Conservation (phyloP, 1,140 invertebrate species). For the Gryon sp. region DNA sequence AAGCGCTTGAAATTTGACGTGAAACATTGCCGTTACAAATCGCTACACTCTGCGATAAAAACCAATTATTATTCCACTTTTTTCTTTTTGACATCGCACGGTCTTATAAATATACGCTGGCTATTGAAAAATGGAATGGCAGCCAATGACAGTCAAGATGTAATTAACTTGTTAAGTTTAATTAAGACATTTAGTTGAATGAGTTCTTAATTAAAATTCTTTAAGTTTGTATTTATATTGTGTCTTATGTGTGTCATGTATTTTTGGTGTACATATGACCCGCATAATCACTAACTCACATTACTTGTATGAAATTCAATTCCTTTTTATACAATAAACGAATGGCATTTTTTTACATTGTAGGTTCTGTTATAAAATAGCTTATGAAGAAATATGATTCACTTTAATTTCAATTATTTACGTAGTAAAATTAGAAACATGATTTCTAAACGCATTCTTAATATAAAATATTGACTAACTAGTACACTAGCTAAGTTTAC, state of each 20-base stretch:
- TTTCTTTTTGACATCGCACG: not conserved
- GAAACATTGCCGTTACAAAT: constrained; percentile 26
- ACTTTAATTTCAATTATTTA: too few species aligned
- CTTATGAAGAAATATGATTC: too few species aligned
- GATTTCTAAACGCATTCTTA: too few species aligned
- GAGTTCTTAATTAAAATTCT: constrained; percentile 15
- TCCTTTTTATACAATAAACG: too few species aligned
- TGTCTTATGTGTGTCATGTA: not conserved
- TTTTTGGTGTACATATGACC: too few species aligned
- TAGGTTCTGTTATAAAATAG: too few species aligned
- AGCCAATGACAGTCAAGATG: constrained; percentile 18
- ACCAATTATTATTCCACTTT: constrained; percentile 25
- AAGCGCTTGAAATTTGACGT: constrained; percentile 34
- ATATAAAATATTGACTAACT: too few species aligned
- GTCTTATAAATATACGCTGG: constrained; percentile 19
- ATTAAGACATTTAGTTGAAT: constrained; percentile 15
- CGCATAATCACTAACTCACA: too few species aligned
- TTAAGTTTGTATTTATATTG: constrained; percentile 2
- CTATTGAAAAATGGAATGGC: constrained; percentile 17
- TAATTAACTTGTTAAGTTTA: constrained; percentile 25
- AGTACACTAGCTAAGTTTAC: too few species aligned
- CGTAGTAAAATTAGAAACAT: too few species aligned
- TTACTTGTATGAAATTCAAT: too few species aligned
- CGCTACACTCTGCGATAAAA: not conserved
- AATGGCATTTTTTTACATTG: too few species aligned